These are phyloP conservation scores for Drosophila borborema DNA, from an alignment of 2,888 invertebrate species.

Conservation along the genomic window DNA sequence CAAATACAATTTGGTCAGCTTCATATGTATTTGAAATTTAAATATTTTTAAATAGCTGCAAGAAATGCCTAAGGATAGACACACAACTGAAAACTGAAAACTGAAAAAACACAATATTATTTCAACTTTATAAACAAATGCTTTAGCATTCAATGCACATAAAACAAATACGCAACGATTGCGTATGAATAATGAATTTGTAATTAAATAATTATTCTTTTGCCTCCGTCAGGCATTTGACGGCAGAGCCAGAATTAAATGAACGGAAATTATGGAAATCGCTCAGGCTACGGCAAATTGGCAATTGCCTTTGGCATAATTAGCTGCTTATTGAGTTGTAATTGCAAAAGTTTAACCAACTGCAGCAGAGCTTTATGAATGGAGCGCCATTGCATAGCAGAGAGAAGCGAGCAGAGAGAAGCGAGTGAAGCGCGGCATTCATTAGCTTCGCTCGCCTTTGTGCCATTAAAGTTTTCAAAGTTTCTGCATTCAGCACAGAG, in stretches of 20 bases:
- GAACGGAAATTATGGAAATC: constrained; percentile 39
- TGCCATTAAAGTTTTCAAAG: constrained; percentile 51
- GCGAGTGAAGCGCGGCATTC: constrained; percentile 35
- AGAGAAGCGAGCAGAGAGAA: constrained; percentile 3
- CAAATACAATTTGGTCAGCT: no score
- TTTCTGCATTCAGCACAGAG: constrained; percentile 30
- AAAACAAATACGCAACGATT: neutral
- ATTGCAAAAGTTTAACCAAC: constrained; percentile 73
- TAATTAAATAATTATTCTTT: constrained; percentile 9
- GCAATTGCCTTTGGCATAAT: constrained; percentile 50
- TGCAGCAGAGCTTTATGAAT: constrained; percentile 38
- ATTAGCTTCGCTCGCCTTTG: constrained; percentile 46
- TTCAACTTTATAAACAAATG: no score
- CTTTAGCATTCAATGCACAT: neutral
- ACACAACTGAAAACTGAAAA: no score
- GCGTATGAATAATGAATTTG: constrained; percentile 50
- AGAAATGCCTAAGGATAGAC: no score
- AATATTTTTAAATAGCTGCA: no score
- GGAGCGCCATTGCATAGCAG: constrained; percentile 25
- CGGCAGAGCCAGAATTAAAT: constrained; percentile 20
- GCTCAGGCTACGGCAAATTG: constrained; percentile 17
- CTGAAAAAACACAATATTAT: no score
- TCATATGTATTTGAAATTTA: no score
- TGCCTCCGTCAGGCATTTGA: constrained; percentile 38
- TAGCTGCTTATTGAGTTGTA: constrained; percentile 75